Percentiles rank a stretch among this genome's conserved stretches.
phyloP scores from a whole-genome alignment of 92 coral and sea anemone species.

The Nematostella vectensis region DNA sequence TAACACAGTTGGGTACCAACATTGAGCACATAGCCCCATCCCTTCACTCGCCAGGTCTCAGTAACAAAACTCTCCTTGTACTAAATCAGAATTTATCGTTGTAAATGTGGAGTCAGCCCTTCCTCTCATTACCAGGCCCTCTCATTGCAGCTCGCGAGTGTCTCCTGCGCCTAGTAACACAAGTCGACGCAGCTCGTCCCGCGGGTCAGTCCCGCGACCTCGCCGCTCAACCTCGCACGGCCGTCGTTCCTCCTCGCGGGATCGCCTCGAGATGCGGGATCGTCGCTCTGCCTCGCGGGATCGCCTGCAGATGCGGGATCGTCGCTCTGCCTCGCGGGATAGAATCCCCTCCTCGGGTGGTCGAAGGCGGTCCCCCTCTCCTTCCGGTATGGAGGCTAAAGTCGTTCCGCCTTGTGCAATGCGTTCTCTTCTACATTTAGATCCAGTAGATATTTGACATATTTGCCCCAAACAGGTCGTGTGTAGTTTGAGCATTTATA shows the following conservation, averaged over 20 bases:
- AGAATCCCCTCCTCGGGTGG: slow-evolving; percentile 46
- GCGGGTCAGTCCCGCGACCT: slow-evolving; percentile 21
- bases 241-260: slow-evolving; percentile 59
- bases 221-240: slow-evolving; percentile 77
- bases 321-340: slow-evolving; percentile 67
- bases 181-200: slow-evolving; percentile 17
- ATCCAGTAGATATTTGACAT: too few species aligned
- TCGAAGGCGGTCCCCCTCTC: slow-evolving; percentile 85
- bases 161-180: slow-evolving; percentile 54
- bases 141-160: slow-evolving; percentile 26
- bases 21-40: too few species aligned
- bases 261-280: slow-evolving; percentile 67
- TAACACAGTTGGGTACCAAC: too few species aligned
- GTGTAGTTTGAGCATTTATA: too few species aligned
- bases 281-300: slow-evolving; percentile 28
- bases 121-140: too few species aligned
- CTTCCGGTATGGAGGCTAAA: slow-evolving; percentile 52
- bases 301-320: slow-evolving; percentile 69
- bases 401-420: background rate
- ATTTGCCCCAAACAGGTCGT: too few species aligned
- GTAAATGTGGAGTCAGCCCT: too few species aligned
- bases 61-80: too few species aligned
- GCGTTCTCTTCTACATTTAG: too few species aligned
- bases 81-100: too few species aligned
- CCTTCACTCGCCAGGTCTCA: too few species aligned